Evolutionary conservation across 2,113 vertebrate species (phyloP), one percentile per base, ranked within the genome.

Genomic region (Paramisgurnus dabryanus): DNA sequence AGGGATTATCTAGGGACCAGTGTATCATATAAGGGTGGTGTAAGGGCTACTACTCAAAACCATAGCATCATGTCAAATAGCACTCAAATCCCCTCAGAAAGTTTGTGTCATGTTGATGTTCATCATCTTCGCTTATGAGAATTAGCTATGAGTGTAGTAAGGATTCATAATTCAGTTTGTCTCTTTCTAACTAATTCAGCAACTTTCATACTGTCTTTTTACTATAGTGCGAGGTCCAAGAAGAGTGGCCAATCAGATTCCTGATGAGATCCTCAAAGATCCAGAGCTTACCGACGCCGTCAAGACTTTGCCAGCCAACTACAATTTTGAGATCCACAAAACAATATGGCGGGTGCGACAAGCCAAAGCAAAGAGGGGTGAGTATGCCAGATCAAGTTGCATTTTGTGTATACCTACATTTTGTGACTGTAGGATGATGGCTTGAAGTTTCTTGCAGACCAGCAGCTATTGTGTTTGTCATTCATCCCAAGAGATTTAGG

Each of bases 281-380:
- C 39, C 76, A 0, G 93, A 95, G 79, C 91, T 99, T 70, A 93
- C 89, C 87, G 90, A 94, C 49, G 96, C 96, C 0, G 89, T 90
- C 9, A 86, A 83, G 70, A 91, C 89, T 2, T 84, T 99, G 81
- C 97, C 97, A 71, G 84, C 78, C 41, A 99, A 99, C 91, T 99
- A 99, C 93, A 99, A 99, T 93, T 99, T 99, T 84, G 98, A 99
- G 88, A 96, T 99, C 84, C 94, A 93, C 80, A 99, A 99, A 92
- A 99, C 98, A 6, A 58, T 99, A 73, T 99, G 98, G 98, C 87
- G 96, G 79, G 93, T 99, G 81, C 95, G 91, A 55, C 96, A 98
- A 89, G 95, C 94, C 13, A 89, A 80, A 43, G 92, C 96, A n/a
- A 96, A 82, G 82, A 95, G 94, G 89, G 97, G 96, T 98, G 73